phyloP scores from a whole-genome alignment of 2,113 vertebrate species.

The Psittacula cyanocephala region DNA sequence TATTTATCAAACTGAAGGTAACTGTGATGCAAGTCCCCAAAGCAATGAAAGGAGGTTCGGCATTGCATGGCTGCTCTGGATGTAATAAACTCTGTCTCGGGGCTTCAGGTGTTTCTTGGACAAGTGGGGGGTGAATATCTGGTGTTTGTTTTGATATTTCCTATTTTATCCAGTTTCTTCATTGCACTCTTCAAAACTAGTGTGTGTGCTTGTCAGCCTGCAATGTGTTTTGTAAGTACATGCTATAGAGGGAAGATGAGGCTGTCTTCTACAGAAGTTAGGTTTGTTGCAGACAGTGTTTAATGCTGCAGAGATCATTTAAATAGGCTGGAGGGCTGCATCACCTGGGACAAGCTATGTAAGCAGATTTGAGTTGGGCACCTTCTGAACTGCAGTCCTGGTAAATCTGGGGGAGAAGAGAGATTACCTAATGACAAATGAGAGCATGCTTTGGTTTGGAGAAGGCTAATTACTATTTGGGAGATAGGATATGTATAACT shows the following conservation, averaged over 20 bases:
- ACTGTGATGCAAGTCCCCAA: neutral
- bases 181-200: neutral
- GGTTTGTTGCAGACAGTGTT: neutral
- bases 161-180: neutral
- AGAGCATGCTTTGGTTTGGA: neutral
- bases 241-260: neutral
- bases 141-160: neutral
- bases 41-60: neutral
- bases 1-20: neutral
- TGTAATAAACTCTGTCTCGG: neutral
- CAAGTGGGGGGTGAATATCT: neutral
- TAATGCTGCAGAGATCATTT: neutral
- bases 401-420: neutral
- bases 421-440: neutral
- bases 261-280: neutral
- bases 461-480: neutral
- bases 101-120: neutral
- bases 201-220: accelerated
- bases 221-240: neutral
- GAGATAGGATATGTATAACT: neutral
- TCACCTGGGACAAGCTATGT: neutral
- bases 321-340: neutral
- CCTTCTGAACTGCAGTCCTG: neutral
- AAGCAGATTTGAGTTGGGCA: neutral
- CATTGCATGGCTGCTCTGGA: accelerated